Conservation (phyloP, 2,113 vertebrate genomes). For the Peromyscus maniculatus region DNA sequence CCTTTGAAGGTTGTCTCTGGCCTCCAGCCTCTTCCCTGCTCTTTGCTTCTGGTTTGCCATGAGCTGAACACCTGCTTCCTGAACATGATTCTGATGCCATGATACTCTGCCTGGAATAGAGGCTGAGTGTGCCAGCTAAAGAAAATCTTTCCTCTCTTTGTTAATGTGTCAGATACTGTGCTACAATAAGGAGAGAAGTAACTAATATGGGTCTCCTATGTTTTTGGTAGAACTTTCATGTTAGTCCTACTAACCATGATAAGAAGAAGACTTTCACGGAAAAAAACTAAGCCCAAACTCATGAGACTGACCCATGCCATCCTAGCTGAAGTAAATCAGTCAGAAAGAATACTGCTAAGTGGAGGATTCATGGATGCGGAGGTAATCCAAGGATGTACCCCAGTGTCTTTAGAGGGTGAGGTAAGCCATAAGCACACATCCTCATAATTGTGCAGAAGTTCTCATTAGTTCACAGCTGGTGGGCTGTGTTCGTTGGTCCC, state of each 20-base stretch:
- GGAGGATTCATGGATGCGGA: background rate
- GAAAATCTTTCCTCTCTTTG: background rate
- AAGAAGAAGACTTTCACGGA: background rate
- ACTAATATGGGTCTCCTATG: background rate
- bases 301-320: background rate
- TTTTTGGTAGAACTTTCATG: background rate
- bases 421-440: background rate
- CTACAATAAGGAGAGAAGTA: background rate
- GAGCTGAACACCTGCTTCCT: background rate
- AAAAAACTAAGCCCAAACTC: background rate
- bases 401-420: accelerated
- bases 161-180: background rate
- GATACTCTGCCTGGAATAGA: background rate
- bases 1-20: background rate
- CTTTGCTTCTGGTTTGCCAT: background rate
- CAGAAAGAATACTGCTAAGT: background rate
- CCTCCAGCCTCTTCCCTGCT: background rate
- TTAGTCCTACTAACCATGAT: background rate
- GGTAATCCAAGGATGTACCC: too few species aligned
- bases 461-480: background rate
- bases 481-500: background rate
- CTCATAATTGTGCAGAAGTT: background rate
- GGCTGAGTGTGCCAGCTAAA: background rate
- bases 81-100: background rate
- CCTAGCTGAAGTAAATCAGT: background rate